These are phyloP conservation scores for Xylocopa sonorina DNA, from an alignment of 1,140 invertebrate species.

Conservation along the genomic window DNA sequence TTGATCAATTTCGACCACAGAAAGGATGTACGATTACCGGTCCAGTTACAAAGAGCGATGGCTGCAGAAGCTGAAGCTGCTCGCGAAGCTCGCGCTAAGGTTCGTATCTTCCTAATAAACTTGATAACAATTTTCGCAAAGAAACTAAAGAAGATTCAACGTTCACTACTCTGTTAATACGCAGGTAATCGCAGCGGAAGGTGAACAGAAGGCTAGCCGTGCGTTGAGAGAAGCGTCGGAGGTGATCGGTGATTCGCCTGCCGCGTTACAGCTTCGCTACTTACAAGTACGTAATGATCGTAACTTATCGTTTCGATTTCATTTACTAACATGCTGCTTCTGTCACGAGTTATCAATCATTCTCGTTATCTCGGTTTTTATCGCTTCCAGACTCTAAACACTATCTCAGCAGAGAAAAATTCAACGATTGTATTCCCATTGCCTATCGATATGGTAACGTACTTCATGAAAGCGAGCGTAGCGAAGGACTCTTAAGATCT, in stretches of 20 bases:
- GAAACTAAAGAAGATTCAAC: not conserved
- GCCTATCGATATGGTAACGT: conserved; percentile 94
- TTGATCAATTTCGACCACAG: conserved; percentile 80
- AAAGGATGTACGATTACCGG: conserved; percentile 95
- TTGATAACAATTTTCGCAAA: not conserved
- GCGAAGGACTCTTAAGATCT: conserved; percentile 47
- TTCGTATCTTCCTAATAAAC: conserved; percentile 71
- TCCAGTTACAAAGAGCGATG: conserved; percentile 95
- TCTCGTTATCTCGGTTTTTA: not conserved
- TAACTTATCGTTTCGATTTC: not conserved
- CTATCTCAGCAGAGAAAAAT: conserved; percentile 98
- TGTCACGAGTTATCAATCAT: not conserved
- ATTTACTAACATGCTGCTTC: not conserved
- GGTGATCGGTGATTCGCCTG: conserved; percentile 95
- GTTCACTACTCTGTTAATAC: not conserved
- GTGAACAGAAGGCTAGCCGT: conserved; percentile 94
- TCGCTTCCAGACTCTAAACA: conserved; percentile 87
- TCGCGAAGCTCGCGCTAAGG: conserved; percentile 89
- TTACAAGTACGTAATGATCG: conserved; percentile 71
- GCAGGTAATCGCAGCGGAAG: conserved; percentile 91
- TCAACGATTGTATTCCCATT: conserved; percentile 98
- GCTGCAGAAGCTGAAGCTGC: conserved; percentile 95
- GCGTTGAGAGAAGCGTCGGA: conserved; percentile 96
- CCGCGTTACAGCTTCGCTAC: conserved; percentile 90
- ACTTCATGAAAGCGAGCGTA: conserved; percentile 85